Conservation (phyloP, 2,113 vertebrate species). For the Zapornia atra region DNA sequence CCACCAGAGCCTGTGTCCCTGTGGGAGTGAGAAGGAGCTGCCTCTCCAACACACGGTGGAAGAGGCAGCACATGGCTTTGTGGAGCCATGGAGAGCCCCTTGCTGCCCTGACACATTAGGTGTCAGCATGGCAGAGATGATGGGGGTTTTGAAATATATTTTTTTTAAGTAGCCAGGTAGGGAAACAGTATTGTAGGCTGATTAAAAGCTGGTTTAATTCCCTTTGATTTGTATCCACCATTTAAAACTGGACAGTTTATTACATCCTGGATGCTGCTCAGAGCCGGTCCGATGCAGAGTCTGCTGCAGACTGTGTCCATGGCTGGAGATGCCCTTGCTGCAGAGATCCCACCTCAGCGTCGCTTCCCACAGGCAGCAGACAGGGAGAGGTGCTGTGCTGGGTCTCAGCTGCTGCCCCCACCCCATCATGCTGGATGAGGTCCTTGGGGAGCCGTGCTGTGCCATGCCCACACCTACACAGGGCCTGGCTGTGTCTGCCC, state of each 20-base stretch:
- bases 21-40: neutral
- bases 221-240: constrained; percentile 38
- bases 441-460: neutral
- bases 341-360: neutral
- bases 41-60: neutral
- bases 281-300: fast-evolving
- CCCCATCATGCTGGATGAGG: neutral
- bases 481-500: neutral
- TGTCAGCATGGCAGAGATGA: neutral
- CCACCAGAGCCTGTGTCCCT: neutral
- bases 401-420: neutral
- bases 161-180: neutral
- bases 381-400: neutral
- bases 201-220: neutral
- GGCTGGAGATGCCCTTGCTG: neutral
- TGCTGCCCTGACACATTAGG: neutral
- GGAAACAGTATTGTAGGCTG: neutral
- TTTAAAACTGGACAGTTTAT: constrained; percentile 41
- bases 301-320: neutral
- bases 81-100: neutral
- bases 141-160: neutral
- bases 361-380: neutral
- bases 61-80: neutral
- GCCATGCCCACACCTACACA: neutral
- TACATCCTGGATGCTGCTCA: constrained; percentile 28